Base-by-base conservation (phyloP, 2,888 invertebrate genomes). In the Bombyx huttoni region DNA sequence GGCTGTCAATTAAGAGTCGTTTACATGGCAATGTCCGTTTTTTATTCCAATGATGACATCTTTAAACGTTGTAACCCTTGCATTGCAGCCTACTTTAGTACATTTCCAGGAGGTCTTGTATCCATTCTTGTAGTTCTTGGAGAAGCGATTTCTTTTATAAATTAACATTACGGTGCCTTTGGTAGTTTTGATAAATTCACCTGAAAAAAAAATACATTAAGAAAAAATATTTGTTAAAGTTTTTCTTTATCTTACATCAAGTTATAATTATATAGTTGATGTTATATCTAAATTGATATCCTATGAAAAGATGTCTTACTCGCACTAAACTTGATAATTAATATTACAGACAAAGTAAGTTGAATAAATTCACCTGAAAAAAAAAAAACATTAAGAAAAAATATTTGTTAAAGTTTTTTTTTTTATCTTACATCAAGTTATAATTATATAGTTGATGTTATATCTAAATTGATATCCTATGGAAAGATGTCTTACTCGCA, bases 101-200 rank as follows among this genome's bases (percentile, higher is more conserved):
- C 81, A 82, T 50, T 68, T 74, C 75, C 81, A 81, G 0, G 81
- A 78, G 13, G 77, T 67, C 45, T 60, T 68, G 1, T 57, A 54
- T 1, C 73, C 73, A 24, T 78, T 81, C 51, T 77, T 76, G 49
- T 81, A 80, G 56, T 79, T 79, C 54, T 57, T 75, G 3, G 75
- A 75, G 54, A 63, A 80, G 3, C 67, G 65, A n/a, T 58, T 49
- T 0, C 75, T 76, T 3, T 64, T 54, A 53, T 58, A 69, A 12
- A 70, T 8, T 2, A 80, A 58, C 55, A 75, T 72, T 13, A 64
- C 73, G 0, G 68, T 70, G 5, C 73, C 73, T 60, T 73, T 74
- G n/a, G 52, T 34, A 8, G 73, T 69, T 34, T 50, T 55, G 51
- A 70, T 50, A 57, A 70, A 73, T 34, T 13, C 55, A 13, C 63